A percentile compares a stretch with the other conserved stretches of the same genome.
Conservation (phyloP, 2,888 invertebrate genomes). For the Notocelia uddmanniana region DNA sequence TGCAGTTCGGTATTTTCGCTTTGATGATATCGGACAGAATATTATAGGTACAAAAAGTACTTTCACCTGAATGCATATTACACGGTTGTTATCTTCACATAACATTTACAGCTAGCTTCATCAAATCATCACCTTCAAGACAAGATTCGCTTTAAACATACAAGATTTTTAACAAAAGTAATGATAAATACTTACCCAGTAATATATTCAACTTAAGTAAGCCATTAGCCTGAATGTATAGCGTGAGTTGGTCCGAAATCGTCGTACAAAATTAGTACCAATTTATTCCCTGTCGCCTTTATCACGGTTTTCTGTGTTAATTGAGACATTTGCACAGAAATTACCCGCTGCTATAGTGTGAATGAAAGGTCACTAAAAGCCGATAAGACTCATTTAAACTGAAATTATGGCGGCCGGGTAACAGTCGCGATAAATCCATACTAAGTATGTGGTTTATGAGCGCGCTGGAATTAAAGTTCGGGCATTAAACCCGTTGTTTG, state of each 20-base stretch:
- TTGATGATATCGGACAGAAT: slow-evolving; percentile 16
- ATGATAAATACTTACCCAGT: slow-evolving; percentile 29
- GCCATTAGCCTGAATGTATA: slow-evolving; percentile 37
- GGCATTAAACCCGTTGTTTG: background rate
- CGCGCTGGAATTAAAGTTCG: slow-evolving; percentile 9
- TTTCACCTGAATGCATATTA: background rate
- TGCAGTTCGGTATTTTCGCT: slow-evolving; percentile 32
- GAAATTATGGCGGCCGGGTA: slow-evolving; percentile 29
- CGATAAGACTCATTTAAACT: slow-evolving; percentile 44
- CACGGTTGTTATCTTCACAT: background rate
- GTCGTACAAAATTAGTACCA: slow-evolving; percentile 45
- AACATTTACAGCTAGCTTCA: background rate
- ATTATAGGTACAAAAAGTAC: background rate
- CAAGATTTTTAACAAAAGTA: slow-evolving; percentile 12
- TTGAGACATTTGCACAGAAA: slow-evolving; percentile 47
- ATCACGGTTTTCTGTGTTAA: slow-evolving; percentile 46
- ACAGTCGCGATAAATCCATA: slow-evolving; percentile 32
- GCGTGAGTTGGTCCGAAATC: slow-evolving; percentile 44
- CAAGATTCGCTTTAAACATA: background rate
- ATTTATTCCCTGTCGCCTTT: slow-evolving; percentile 46
- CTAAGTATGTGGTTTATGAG: slow-evolving; percentile 27
- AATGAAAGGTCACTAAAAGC: slow-evolving; percentile 44
- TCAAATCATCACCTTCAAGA: background rate
- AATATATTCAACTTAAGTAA: slow-evolving; percentile 28
- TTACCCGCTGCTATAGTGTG: slow-evolving; percentile 43